Base-by-base conservation (phyloP, 2,113 vertebrate species). In the Lonchura striata region DNA sequence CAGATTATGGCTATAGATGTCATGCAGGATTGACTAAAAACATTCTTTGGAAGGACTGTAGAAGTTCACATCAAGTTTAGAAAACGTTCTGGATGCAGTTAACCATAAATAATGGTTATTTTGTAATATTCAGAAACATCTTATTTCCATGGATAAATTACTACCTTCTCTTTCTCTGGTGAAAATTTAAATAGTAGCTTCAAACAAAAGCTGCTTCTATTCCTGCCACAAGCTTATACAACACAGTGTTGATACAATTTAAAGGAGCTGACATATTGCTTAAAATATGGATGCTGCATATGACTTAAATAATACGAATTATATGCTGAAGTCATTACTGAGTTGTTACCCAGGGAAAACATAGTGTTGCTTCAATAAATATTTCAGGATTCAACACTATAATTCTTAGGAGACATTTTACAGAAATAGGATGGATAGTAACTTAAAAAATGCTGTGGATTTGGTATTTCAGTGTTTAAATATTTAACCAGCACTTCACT, bases 111-210 rank as follows among this genome's bases (percentile, higher is more conserved):
- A 96, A 95, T 95, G 82, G 93, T 90, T 93, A 96, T 96, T 95
- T 96, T 95, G 94, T 94, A 96, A 94, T 96, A 94, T 90, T 86
- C 93, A 92, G 85, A 96, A 94, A 90, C 94, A 93, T 96, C 94
- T 94, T 94, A 95, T 96, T 96, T 96, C 93, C 93, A 95, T 42
- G 79, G 93, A 96, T 88, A 96, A 97, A 97, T 96, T 94, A 42
- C 94, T 96, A 83, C 88, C 94, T 94, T 92, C 88, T 68, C 69
- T 77, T 93, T 96, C 64, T 92, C 82, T 95, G 93, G 93, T 92
- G 88, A 97, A 96, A 92, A 94, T 96, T 97, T 95, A 96, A 97
- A 97, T 93, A 82, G 91, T 37, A 88, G 95, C 94, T 95, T 95
- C 95, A 96, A 95, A 95, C 87, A 96, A 95, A 94, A 94, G 76